Base-by-base conservation (phyloP, 2,113 vertebrate species). In the Xenus cinereus region DNA sequence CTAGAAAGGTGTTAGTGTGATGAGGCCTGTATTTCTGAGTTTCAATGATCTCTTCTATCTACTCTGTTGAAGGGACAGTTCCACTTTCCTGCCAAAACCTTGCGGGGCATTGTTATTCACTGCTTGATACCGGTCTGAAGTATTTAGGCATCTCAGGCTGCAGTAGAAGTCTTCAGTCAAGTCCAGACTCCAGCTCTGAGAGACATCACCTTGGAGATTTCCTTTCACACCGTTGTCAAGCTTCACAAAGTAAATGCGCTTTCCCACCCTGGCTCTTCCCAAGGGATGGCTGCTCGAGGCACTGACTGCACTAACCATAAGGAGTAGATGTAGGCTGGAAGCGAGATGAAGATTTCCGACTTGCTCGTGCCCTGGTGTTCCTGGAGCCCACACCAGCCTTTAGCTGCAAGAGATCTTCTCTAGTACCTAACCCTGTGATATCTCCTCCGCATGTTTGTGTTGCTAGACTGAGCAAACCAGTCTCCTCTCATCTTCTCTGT, bases 141-240 rank as follows among this genome's bases (percentile, higher is more conserved):
- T 95, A 96, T 97, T 97, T 97, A 97, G 95, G 96, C 93, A 89
- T 97, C 95, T 97, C 84, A 71, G 91, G 95, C 91, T 97, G 96
- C 95, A 93, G 81, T 95, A 37, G 93, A 96, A 67, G 93, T 93
- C 96, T 73, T 96, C 96, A 62, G 0, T 94, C 96, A 87, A 96
- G 89, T 96, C 91, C 96, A 53, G 91, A 85, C 74, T 95, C 94
- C 93, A 84, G 87, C 91, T 96, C 95, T 97, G 95, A 93, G 82
- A 96, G 95, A 89, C 93, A 93, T 57, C 95, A 96, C 63, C 87
- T 45, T 93, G 96, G 93, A 96, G 95, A 94, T 97, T 97, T 96
- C 71, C 93, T 97, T 95, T 95, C 96, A 67, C 96, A 97, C 73
- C 94, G 94, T 43, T 97, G 96, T 84, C 91, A 20, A 96, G 95